phyloP scores from a whole-genome alignment of 2,797 vertebrate genomes.

The Brotula barbata region DNA sequence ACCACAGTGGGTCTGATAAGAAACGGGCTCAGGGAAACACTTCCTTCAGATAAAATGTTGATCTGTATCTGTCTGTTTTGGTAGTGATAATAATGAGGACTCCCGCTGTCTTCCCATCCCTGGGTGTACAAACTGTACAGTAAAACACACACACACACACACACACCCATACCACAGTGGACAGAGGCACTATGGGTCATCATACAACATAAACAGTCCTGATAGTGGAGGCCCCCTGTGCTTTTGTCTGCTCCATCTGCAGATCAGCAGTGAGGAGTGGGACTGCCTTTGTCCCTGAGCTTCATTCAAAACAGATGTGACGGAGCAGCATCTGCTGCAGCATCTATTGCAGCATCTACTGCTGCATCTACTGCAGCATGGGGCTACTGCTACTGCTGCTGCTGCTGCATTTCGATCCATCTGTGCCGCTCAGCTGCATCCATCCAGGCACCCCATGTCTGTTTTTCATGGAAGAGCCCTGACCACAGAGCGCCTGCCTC shows the following conservation, averaged over 20 bases:
- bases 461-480: neutral
- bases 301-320: slow-evolving; percentile 69
- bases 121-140: too few relatives aligned
- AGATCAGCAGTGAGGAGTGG: slow-evolving; percentile 44
- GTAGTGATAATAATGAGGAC: too few relatives aligned
- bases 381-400: slow-evolving; percentile 9
- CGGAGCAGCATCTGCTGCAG: slow-evolving; percentile 53
- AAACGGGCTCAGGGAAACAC: too few relatives aligned
- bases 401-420: slow-evolving; percentile 22
- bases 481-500: slow-evolving; percentile 8
- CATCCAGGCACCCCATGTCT: too few relatives aligned
- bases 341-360: slow-evolving; percentile 34
- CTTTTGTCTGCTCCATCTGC: slow-evolving; percentile 55
- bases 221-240: slow-evolving; percentile 6
- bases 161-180: too few relatives aligned
- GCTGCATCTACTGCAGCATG: slow-evolving; percentile 38
- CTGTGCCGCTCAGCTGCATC: slow-evolving; percentile 15
- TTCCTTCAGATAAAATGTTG: too few relatives aligned
- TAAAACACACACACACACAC: too few relatives aligned
- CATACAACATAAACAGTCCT: neutral
- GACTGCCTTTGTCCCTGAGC: slow-evolving; percentile 64
- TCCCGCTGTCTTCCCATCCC: too few relatives aligned
- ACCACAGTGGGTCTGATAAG: too few relatives aligned
- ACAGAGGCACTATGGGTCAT: too few relatives aligned
- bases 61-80: too few relatives aligned